Conservation (phyloP, 2,797 vertebrate genomes). For the Eupleurogrammus muticus region DNA sequence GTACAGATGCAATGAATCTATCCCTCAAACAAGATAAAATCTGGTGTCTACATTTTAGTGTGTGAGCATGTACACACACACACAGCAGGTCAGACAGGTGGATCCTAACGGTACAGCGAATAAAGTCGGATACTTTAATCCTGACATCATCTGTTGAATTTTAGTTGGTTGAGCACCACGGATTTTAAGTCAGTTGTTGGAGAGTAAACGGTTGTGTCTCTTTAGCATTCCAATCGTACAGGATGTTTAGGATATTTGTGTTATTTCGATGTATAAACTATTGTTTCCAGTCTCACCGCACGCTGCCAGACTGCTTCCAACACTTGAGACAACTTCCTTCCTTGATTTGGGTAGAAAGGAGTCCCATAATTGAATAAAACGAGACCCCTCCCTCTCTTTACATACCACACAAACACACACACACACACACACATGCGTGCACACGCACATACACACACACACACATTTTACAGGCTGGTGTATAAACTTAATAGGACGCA, state of each 20-base stretch:
- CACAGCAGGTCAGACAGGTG: constrained; percentile 22
- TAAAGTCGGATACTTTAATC: constrained; percentile 12
- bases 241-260: constrained; percentile 69
- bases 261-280: constrained; percentile 66
- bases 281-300: constrained; percentile 70
- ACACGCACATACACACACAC: constrained; percentile 42
- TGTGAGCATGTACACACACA: neutral
- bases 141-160: constrained; percentile 29
- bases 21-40: constrained; percentile 3
- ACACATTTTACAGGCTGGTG: constrained; percentile 76
- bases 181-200: constrained; percentile 26
- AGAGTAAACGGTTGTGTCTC: constrained; percentile 3
- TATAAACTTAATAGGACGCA: constrained; percentile 80
- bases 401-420: constrained; percentile 62
- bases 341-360: constrained; percentile 78
- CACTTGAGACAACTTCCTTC: constrained; percentile 76
- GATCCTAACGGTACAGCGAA: neutral
- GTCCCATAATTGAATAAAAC: constrained; percentile 79
- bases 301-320: constrained; percentile 78
- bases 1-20: neutral
- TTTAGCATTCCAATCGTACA: constrained; percentile 40
- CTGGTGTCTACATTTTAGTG: neutral
- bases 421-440: constrained; percentile 51
- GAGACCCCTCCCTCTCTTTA: constrained; percentile 72
- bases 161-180: constrained; percentile 24